Evolutionary conservation across 2,113 vertebrate species (phyloP), one percentile per base, ranked within the genome.

Genomic region (Ariopsis seemanni): DNA sequence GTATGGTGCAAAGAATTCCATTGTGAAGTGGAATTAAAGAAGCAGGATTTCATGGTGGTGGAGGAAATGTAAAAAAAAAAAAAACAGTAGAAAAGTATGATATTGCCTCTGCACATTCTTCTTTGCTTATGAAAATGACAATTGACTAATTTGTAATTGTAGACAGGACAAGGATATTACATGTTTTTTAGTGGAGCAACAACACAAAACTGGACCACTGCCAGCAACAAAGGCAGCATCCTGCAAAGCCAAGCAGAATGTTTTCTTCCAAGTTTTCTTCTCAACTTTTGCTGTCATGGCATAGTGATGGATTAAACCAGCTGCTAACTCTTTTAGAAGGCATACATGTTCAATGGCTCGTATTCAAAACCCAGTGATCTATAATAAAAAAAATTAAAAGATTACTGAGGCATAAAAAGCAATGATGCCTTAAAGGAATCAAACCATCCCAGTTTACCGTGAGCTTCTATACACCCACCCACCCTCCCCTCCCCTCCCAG

Each of bases 261-360:
- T 82, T 82, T 60, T 63, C 10, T 20, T 82, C 22, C 17, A 82
- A 25, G 25, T 12, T 42, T 82, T 65, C 81, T 65, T 42, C 22
- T 62, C 34, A 82, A 63, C 34, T 63, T 82, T 82, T 65, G 42
- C 60, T 63, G 81, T 82, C 60, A 50, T 82, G 42, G 34, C 60
- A 83, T 27, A 67, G 62, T 83, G 82, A 83, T 83, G 60, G 82
- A 67, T 67, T 67, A 67, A 65, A 83, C n/a, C 82, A 83, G 62
- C 82, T 83, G 60, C 62, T 62, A 62, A 63, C 80, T 52, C 63
- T 67, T 62, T 52, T 67, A 83, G 22, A 42, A 82, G 42, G 82
- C 42, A 53, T 65, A 15, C 62, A 52, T 50, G 60, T 60, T 65
- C 42, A 48, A 7, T 67, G 25, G 62, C 34, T 67, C 7, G 2